A percentile compares a stretch with the other conserved stretches of the same genome.
Evolutionary conservation across 2,888 invertebrate species (phyloP).

Genomic region (Drosophila kuntzei): DNA sequence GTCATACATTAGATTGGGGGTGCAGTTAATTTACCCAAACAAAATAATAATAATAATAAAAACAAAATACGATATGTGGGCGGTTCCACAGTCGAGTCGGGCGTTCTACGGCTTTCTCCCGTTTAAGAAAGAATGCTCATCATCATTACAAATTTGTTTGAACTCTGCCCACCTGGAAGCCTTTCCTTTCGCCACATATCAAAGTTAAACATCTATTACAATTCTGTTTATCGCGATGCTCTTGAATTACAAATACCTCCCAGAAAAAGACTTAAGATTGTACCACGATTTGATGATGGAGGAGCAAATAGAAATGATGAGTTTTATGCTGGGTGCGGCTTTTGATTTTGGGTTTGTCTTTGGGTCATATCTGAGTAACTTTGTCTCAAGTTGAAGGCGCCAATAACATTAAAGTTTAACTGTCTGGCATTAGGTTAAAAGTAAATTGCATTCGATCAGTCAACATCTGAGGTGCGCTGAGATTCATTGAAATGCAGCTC

Average conservation of each 20-base stretch:
- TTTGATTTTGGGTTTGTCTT: conserved; percentile 9
- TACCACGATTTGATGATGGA: conserved; percentile 19
- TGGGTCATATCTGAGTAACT: conserved; percentile 21
- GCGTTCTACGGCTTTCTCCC: conserved; percentile 54
- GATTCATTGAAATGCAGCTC: conserved; percentile 9
- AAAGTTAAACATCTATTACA: conserved; percentile 54
- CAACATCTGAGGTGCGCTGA: conserved; percentile 10
- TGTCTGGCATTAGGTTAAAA: conserved; percentile 47
- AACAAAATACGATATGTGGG: conserved; percentile 37
- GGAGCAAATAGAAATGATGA: conserved; percentile 46
- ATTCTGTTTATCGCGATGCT: conserved; percentile 79
- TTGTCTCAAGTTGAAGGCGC: conserved; percentile 71
- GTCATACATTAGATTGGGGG: conserved; percentile 29
- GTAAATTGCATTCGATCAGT: conserved; percentile 50
- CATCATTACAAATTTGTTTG: conserved; percentile 62
- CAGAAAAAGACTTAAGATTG: conserved; percentile 5
- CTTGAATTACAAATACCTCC: conserved; percentile 77
- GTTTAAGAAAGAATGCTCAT: conserved; percentile 55
- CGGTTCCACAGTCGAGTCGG: conserved; percentile 18
- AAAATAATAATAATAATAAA: conserved; percentile 1
- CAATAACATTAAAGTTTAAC: conserved; percentile 63
- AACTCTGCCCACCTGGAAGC: conserved; percentile 47
- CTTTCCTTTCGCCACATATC: conserved; percentile 30
- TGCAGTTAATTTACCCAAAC: conserved; percentile 32
- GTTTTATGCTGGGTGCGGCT: conserved; percentile 48